These are phyloP conservation scores for Drosophila hamatofila DNA, from an alignment of 2,888 invertebrate genomes.

Conservation along the genomic window DNA sequence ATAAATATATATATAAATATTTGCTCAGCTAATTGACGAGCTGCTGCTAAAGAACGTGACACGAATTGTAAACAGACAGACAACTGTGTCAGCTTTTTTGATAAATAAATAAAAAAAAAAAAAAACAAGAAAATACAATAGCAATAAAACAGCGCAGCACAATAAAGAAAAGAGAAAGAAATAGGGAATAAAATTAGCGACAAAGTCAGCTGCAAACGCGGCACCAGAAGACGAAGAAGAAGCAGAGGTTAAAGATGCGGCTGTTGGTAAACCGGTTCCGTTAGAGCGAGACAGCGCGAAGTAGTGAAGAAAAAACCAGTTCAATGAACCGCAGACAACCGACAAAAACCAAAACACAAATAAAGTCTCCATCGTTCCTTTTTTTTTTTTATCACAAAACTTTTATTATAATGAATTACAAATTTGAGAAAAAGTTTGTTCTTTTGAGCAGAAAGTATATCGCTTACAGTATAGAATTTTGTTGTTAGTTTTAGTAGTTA, in stretches of 20 bases:
- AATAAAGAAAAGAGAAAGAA: constrained; percentile 15
- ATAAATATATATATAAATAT: constrained; percentile 29
- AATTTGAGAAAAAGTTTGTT: constrained; percentile 47
- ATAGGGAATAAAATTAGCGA: constrained; percentile 32
- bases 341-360: constrained; percentile 19
- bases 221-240: not conserved
- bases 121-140: constrained; percentile 25
- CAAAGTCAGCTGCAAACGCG: constrained; percentile 3
- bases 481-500: not conserved
- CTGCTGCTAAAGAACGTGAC: constrained; percentile 54
- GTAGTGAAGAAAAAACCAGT: constrained; percentile 53
- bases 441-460: constrained; percentile 57
- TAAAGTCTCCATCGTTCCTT: not conserved
- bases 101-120: constrained; percentile 4
- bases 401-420: constrained; percentile 50
- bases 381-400: constrained; percentile 63
- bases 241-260: constrained; percentile 1
- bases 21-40: constrained; percentile 50
- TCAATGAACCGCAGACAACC: constrained; percentile 60
- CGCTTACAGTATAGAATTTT: constrained; percentile 42
- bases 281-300: constrained; percentile 39
- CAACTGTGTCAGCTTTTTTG: constrained; percentile 47
- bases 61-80: constrained; percentile 13
- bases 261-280: constrained; percentile 50
- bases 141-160: constrained; percentile 3